phyloP scores from a whole-genome alignment of 2,888 invertebrate genomes.

The Diarsia mendica region DNA sequence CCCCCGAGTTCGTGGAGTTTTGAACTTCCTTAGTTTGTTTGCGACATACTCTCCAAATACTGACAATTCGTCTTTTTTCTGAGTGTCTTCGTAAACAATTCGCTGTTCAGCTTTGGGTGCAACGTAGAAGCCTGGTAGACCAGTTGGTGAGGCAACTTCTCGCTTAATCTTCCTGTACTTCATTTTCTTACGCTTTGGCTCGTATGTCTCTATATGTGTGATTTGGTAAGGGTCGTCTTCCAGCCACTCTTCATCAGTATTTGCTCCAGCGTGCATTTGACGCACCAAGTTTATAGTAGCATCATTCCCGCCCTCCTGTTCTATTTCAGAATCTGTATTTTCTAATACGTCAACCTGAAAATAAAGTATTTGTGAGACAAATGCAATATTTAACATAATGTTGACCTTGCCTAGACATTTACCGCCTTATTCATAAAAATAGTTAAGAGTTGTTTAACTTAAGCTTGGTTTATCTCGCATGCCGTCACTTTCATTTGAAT shows the following conservation, averaged over 20 bases:
- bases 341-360: conserved; percentile 80
- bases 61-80: conserved; percentile 80
- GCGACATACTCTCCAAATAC: conserved; percentile 87
- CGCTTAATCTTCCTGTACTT: conserved; percentile 81
- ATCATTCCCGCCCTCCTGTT: conserved; percentile 73
- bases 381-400: not conserved
- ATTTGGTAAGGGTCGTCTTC: conserved; percentile 82
- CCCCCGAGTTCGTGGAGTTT: conserved; percentile 77
- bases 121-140: conserved; percentile 69
- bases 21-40: conserved; percentile 84
- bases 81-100: conserved; percentile 70
- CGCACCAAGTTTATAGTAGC: conserved; percentile 79
- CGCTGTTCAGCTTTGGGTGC: conserved; percentile 68
- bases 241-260: conserved; percentile 85
- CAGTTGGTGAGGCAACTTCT: conserved; percentile 79
- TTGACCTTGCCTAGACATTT: not conserved
- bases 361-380: conserved; percentile 1
- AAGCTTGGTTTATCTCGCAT: too few relatives aligned
- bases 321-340: conserved; percentile 73
- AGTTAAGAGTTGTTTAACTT: too few relatives aligned
- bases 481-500: too few relatives aligned
- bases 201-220: conserved; percentile 77
- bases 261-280: conserved; percentile 78
- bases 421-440: too few relatives aligned
- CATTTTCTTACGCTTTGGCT: conserved; percentile 76